These are phyloP conservation scores for Ophraella communa DNA, from an alignment of 2,888 invertebrate genomes.

Conservation along the genomic window DNA sequence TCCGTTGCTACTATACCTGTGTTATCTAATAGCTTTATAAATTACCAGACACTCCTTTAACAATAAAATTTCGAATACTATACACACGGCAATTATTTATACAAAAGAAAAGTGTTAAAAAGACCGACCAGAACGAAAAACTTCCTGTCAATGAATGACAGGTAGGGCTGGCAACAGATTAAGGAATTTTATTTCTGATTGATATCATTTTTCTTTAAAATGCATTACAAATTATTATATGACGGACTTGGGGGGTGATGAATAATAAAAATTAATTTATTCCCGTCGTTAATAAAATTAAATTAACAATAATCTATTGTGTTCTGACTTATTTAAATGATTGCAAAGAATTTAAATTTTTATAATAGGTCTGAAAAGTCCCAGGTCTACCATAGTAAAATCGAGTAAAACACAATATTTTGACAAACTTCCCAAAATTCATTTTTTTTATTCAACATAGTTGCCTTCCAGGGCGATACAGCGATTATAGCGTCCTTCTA, in stretches of 20 bases:
- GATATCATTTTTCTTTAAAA: neutral
- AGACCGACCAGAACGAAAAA: constrained; percentile 16
- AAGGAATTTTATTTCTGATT: constrained; percentile 1
- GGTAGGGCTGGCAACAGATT: constrained; percentile 17
- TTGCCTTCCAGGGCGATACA: no score
- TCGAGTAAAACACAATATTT: no score
- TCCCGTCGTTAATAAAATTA: neutral
- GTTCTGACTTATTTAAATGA: neutral
- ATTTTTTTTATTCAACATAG: no score
- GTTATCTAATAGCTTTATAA: constrained; percentile 29
- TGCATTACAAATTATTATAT: neutral
- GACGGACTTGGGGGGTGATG: neutral
- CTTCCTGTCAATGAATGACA: constrained; percentile 28
- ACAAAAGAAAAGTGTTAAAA: constrained; percentile 14
- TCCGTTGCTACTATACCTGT: no score
- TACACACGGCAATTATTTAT: constrained; percentile 19
- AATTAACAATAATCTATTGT: neutral
- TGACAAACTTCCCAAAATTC: no score
- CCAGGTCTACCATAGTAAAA: no score
- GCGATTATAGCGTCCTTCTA: no score
- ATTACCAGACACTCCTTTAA: constrained; percentile 29
- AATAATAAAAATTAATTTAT: neutral
- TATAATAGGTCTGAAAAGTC: no score
- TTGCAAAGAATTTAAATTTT: no score
- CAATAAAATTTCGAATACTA: constrained; percentile 30